phyloP scores from a whole-genome alignment of 92 coral and sea anemone genomes.

The Porites rus region DNA sequence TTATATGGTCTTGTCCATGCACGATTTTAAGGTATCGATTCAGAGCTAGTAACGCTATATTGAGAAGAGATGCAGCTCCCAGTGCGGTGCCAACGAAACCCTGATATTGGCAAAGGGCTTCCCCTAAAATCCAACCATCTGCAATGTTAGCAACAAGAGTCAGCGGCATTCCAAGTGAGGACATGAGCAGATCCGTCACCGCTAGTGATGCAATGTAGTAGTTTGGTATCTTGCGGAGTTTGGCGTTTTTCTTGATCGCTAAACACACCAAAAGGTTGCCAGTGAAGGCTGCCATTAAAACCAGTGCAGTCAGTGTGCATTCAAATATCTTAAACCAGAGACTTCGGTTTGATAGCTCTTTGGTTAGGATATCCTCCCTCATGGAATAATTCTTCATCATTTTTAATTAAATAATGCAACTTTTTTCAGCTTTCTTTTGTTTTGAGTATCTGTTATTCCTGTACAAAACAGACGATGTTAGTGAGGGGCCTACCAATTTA shows the following conservation, averaged over 20 bases:
- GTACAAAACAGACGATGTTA: too few relatives aligned
- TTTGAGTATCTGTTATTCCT: too few relatives aligned
- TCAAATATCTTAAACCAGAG: constrained; percentile 28
- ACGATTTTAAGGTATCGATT: constrained; percentile 66
- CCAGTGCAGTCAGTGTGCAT: not conserved
- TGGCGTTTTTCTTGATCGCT: constrained; percentile 50
- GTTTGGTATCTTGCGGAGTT: constrained; percentile 58
- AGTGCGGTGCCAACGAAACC: constrained; percentile 53
- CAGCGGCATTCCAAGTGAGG: constrained; percentile 43
- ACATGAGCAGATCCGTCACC: constrained; percentile 52
- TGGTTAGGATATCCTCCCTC: constrained; percentile 18
- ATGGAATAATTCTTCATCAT: not conserved
- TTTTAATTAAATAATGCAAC: not conserved
- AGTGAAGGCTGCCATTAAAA: constrained; percentile 30
- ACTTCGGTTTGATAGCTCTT: constrained; percentile 34
- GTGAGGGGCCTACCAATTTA: too few relatives aligned
- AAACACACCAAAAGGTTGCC: constrained; percentile 61
- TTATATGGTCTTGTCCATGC: constrained; percentile 9
- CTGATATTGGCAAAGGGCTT: constrained; percentile 61
- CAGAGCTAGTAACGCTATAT: constrained; percentile 48
- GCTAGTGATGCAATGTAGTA: constrained; percentile 70
- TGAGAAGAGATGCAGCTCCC: constrained; percentile 44
- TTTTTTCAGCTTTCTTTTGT: too few relatives aligned
- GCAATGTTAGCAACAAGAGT: constrained; percentile 38
- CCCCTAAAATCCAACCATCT: constrained; percentile 53